Base-by-base conservation (phyloP, 2,797 vertebrate genomes). In the Allobates femoralis region DNA sequence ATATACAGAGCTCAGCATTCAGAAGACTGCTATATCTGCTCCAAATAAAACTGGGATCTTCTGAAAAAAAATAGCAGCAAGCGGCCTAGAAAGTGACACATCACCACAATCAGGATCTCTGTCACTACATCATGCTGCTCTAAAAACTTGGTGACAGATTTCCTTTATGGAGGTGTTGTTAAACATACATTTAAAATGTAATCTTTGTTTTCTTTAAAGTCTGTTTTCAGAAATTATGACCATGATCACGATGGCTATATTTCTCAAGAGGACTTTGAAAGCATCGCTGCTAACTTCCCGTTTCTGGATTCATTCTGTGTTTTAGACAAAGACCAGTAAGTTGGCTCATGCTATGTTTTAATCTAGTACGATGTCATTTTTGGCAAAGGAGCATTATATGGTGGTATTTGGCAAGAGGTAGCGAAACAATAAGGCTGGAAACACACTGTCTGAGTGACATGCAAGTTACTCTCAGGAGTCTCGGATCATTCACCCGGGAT, bases 251-350 rank as follows among this genome's bases (percentile, higher is more conserved):
- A 99, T 83, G 98, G 97, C 14, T 99, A 97, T 89, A 99, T 99
- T 90, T 99, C 98, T 89, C 98, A 99, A 92, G 97, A 97, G 91
- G 98, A 99, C 92, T 99, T 99, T 80, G 96, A 98, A 94, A 99
- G 95, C 91, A 97, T 99, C 60, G 96, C 98, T 71, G 97, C 97
- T 84, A 99, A 98, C 91, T 99, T 99, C 88, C 98, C 98, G 18
- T 98, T 99, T 91, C 92, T 99, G 92, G 97, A 99, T 89, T 99
- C 97, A 21, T 99, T 99, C 94, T 99, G 97, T 21, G 97, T 99
- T 60, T 90, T 99, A 91, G 98, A 99, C 94, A 98, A 99, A 96
- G 97, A 99, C 90, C 97, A 99, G 98, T 99, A 93, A 98, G 98
- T 95, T 78, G 50, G 56, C 79, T 60, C 51, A 82, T 16, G 19